Evolutionary conservation across 2,888 invertebrate species (phyloP), one percentile per base, ranked within the genome.

Genomic region (Spicauda simplicius): DNA sequence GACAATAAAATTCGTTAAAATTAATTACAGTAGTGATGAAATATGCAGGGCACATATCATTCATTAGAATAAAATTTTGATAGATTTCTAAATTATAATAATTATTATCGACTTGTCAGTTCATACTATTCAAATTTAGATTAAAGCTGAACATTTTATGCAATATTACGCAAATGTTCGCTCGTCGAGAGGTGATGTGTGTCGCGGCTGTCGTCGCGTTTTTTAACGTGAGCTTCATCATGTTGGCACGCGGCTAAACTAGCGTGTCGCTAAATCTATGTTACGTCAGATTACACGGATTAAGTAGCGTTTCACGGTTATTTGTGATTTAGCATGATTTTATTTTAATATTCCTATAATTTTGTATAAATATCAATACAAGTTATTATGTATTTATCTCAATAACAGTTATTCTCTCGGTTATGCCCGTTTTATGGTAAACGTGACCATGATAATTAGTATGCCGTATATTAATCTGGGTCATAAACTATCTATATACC

Each of bases 231-330:
- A 55, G 55, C 55, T 55, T 61, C 37, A 20, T 37, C 37, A 37
- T 60, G 60, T 60, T 60, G 60, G 60, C 61, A 61, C 52, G 61
- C 33, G 60, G 45, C 61, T 53, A 53, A 61, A 53, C 52, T 50
- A 37, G 18, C 53, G 37, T 53, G 60, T 52, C 33, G 33, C 61
- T 52, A 20, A 61, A 50, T 50, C 53, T 59, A 52, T 50, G 61
- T 52, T 61, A 0, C 53, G 33, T 50, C 52, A 60, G 45, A 60
- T 50, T 59, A 48, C 30, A 33, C 33, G 41, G 45, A 45, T 45
- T 45, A 45, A 45, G 45, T 37, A 59, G 8, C 20, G 50, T 20
- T 59, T 20, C 18, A 53, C 10, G 52, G 18, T 25, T 54, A n/a
- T 53, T 18, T 20, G 20, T 1, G 7, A 14, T 20, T 54, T 20